Base-by-base conservation (phyloP, 2,888 invertebrate species). In the Trisateles emortualis region DNA sequence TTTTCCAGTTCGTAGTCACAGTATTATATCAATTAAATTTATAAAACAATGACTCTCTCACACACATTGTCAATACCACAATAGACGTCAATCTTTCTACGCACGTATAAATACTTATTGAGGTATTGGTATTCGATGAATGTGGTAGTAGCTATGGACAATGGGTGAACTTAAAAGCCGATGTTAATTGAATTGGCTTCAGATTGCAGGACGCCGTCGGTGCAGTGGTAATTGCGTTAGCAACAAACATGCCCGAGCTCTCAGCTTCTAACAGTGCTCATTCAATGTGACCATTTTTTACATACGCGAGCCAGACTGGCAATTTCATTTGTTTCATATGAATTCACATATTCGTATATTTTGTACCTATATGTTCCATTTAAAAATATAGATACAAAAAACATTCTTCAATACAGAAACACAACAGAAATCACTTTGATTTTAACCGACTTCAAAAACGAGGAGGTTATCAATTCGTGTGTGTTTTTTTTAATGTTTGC, bases 171-270 rank as follows among this genome's bases (percentile, higher is more conserved):
- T 87, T 87, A 89, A 89, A 89, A 87, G 87, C 83, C 85, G 84
- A 86, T 87, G 88, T 83, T 90, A 89, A 90, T 90, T 89, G 86
- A 90, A 90, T 90, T 83, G 84, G 85, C 83, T 84, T 84, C 88
- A 86, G 90, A 91, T 90, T 89, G 89, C 90, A 83, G 85, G 83
- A 83, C 74, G 83, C 78, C 70, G 76, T 73, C 83, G 74, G 79
- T 74, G 79, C 79, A 70, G 74, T 72, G 72, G 86, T 88, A 88
- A 90, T 87, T 87, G 87, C 78, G 84, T 89, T 89, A 90, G 81
- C 71, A 76, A 77, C 87, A 88, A 88, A 86, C 86, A 82, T 81
- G 84, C 76, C 76, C 65, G 70, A 61, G 75, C 78, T 78, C 76
- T 78, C 73, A 74, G 68, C 72, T 74, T 72, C 76, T 81, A 79